Evolutionary conservation across 2,797 vertebrate species (phyloP).

Genomic region (Pachyuromys duprasi): DNA sequence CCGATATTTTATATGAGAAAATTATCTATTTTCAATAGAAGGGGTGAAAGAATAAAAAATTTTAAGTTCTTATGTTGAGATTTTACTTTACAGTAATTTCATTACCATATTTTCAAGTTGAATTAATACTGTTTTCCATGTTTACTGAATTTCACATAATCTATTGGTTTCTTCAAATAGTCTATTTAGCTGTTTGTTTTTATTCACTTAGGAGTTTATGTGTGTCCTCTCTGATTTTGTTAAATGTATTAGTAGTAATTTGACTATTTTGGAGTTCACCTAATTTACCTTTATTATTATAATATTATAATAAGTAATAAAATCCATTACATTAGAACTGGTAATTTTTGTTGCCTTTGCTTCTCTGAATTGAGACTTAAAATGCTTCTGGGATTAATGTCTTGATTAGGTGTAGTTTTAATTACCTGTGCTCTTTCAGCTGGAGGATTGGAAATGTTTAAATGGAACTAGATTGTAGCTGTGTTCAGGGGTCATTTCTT

Average conservation of each 20-base stretch:
- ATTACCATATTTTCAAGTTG: background rate
- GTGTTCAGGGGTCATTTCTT: background rate
- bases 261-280: background rate
- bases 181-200: background rate
- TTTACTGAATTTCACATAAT: background rate
- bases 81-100: background rate
- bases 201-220: background rate
- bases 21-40: background rate
- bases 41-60: too few relatives aligned
- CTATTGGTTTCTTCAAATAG: background rate
- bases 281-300: background rate
- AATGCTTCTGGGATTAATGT: background rate
- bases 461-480: background rate
- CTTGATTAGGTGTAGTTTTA: background rate
- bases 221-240: background rate
- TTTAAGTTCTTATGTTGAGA: background rate
- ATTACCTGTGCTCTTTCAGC: background rate
- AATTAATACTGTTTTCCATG: background rate
- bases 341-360: background rate
- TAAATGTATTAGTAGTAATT: background rate
- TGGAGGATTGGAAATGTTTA: background rate
- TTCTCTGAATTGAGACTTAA: background rate
- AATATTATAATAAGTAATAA: background rate
- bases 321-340: background rate
- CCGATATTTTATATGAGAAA: background rate